Conservation (phyloP, 2,113 vertebrate species). For the Microtus oregoni region DNA sequence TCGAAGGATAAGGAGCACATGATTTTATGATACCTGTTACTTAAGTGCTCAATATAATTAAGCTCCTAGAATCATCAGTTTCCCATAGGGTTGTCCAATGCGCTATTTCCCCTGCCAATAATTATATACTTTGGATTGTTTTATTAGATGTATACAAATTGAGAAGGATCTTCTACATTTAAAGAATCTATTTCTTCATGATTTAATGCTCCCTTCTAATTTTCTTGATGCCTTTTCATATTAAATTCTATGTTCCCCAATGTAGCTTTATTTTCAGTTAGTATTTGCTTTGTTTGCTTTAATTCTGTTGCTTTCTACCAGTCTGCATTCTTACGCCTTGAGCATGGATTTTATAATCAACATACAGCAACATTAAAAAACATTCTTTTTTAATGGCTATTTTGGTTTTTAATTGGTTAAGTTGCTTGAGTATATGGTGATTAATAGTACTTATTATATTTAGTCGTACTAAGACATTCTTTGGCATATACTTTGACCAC, state of each 20-base stretch:
- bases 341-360: not conserved
- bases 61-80: conserved; percentile 60
- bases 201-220: conserved; percentile 41
- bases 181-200: conserved; percentile 37
- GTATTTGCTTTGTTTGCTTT: conserved; percentile 8
- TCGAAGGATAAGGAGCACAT: conserved; percentile 36
- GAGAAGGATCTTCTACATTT: conserved; percentile 49
- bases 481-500: not conserved
- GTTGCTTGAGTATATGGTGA: not conserved
- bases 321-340: conserved; percentile 34
- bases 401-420: conserved; percentile 48
- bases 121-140: conserved; percentile 56
- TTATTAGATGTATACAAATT: conserved; percentile 54
- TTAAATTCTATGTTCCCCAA: conserved; percentile 15
- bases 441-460: conserved; percentile 17
- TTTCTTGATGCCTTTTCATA: conserved; percentile 12
- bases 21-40: conserved; percentile 46
- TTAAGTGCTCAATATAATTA: conserved; percentile 69
- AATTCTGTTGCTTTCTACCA: not conserved
- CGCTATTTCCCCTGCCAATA: not conserved
- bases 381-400: not conserved
- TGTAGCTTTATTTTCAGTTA: conserved; percentile 53
- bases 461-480: conserved; percentile 2
- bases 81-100: conserved; percentile 21
- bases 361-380: conserved; percentile 33